A percentile compares a stretch with the other conserved stretches of the same genome.
Conservation (phyloP, 2,888 invertebrate species). For the Andrena camellia region DNA sequence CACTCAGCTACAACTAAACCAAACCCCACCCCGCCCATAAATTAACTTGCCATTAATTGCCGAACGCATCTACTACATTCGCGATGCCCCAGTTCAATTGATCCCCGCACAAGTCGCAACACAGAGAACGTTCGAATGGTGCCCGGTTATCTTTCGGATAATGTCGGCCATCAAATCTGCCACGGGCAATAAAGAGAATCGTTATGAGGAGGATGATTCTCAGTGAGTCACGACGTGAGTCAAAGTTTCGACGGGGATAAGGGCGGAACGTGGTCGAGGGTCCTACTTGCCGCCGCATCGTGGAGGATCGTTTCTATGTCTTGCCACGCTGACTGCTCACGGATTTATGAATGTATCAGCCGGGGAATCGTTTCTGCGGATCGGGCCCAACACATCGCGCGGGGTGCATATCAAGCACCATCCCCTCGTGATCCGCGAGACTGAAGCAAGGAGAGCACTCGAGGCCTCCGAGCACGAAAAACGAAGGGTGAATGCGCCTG, state of each 20-base stretch:
- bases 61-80: no score
- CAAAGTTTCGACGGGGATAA: constrained; percentile 53
- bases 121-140: constrained; percentile 8
- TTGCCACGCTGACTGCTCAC: constrained; percentile 35
- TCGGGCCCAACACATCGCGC: constrained; percentile 60
- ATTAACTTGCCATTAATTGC: neutral
- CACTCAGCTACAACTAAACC: neutral
- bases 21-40: neutral
- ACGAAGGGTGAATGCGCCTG: constrained; percentile 61
- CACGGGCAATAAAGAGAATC: constrained; percentile 58
- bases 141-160: constrained; percentile 20
- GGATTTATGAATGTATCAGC: constrained; percentile 75
- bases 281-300: constrained; percentile 17
- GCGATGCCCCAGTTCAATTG: neutral
- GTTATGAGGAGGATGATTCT: constrained; percentile 46
- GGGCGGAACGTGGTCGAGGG: constrained; percentile 25
- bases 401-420: constrained; percentile 71
- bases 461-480: constrained; percentile 56
- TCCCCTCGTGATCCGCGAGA: constrained; percentile 59
- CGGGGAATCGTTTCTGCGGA: constrained; percentile 69
- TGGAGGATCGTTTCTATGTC: constrained; percentile 32
- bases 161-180: constrained; percentile 46
- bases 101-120: neutral
- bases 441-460: constrained; percentile 61
- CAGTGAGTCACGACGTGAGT: constrained; percentile 61